A percentile compares a stretch with the other conserved stretches of the same genome.
These are phyloP conservation scores for Prorops nasuta DNA, from an alignment of 1,140 invertebrate genomes.

Conservation along the genomic window DNA sequence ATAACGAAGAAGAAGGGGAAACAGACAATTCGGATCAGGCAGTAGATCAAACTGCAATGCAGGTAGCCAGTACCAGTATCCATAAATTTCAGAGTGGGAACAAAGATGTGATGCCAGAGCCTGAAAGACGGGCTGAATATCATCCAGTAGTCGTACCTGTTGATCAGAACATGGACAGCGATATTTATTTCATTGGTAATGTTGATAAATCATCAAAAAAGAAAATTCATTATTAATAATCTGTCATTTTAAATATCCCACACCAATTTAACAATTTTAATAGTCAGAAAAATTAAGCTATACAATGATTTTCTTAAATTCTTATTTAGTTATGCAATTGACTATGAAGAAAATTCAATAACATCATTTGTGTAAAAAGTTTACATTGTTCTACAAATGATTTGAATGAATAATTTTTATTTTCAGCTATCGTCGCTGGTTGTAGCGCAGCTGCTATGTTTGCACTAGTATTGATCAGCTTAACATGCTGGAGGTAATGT, in stretches of 20 bases:
- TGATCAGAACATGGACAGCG: slow-evolving; percentile 34
- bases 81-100: slow-evolving; percentile 8
- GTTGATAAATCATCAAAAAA: slow-evolving; percentile 6
- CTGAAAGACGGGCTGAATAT: slow-evolving; percentile 30
- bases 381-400: too few relatives aligned
- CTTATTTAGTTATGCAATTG: too few relatives aligned
- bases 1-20: neutral
- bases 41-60: too few relatives aligned
- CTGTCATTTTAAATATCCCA: neutral
- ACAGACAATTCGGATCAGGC: too few relatives aligned
- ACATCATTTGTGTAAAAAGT: too few relatives aligned
- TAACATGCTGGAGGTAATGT: slow-evolving; percentile 66
- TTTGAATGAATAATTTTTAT: too few relatives aligned
- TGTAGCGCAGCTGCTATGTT: slow-evolving; percentile 53
- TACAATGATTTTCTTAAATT: too few relatives aligned
- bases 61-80: slow-evolving; percentile 5
- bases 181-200: slow-evolving; percentile 51
- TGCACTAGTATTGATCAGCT: slow-evolving; percentile 61
- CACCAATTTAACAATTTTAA: neutral
- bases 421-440: slow-evolving; percentile 49
- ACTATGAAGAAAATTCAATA: too few relatives aligned
- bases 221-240: neutral
- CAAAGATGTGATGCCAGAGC: slow-evolving; percentile 29
- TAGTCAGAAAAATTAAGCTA: neutral
- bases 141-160: slow-evolving; percentile 36